phyloP scores from a whole-genome alignment of 1,140 invertebrate species.

The Drosophila eugracilis region DNA sequence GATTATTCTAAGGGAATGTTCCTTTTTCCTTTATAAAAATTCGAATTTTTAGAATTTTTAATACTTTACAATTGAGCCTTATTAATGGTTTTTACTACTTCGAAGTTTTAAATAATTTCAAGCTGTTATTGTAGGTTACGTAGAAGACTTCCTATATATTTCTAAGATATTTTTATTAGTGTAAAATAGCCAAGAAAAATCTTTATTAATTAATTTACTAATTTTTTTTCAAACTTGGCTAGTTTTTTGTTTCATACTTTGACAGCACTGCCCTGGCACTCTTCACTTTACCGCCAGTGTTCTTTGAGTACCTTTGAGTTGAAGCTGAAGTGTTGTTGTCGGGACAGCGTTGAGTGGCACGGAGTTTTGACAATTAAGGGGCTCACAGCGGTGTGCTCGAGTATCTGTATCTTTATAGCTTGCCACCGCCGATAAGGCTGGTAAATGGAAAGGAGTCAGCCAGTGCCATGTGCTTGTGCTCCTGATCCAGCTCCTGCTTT shows the following conservation, averaged over 20 bases:
- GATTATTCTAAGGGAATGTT: too few species aligned
- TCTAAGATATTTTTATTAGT: too few species aligned
- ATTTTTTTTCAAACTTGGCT: not conserved
- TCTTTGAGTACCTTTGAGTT: slow-evolving; percentile 24
- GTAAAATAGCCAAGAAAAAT: too few species aligned
- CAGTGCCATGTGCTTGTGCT: slow-evolving; percentile 12
- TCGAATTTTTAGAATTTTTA: too few species aligned
- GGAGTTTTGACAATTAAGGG: slow-evolving; percentile 37
- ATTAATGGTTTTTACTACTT: too few species aligned
- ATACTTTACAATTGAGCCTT: too few species aligned
- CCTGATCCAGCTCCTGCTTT: not conserved
- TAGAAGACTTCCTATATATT: too few species aligned
- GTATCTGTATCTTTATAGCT: slow-evolving; percentile 10
- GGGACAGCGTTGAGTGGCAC: slow-evolving; percentile 25
- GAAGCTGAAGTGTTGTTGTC: slow-evolving; percentile 27
- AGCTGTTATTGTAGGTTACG: too few species aligned
- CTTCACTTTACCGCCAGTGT: slow-evolving; percentile 1
- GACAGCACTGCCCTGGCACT: not conserved
- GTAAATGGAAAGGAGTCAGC: slow-evolving; percentile 6
- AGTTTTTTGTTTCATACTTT: not conserved
- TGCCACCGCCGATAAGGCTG: slow-evolving; percentile 4
- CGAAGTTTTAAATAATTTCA: too few species aligned
- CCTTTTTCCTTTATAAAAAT: too few species aligned
- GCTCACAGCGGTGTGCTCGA: slow-evolving; percentile 12
- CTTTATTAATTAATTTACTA: too few species aligned